Base-by-base conservation (phyloP, 2,113 vertebrate genomes). In the Sylvietta virens region DNA sequence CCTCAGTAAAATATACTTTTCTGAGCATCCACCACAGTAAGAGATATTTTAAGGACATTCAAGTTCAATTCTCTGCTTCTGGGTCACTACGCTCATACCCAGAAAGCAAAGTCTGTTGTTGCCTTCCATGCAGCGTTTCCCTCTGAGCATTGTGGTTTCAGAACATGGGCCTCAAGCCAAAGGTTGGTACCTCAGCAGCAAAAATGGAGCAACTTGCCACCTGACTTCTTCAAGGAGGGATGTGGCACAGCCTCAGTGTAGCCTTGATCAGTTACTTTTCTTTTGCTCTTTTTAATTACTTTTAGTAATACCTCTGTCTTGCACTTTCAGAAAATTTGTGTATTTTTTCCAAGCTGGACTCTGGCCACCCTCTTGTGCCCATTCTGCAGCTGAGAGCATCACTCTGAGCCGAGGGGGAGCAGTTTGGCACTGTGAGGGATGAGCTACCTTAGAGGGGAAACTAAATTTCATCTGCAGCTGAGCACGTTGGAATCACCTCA, bases 11-110 rank as follows among this genome's bases (percentile, higher is more conserved):
- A 69, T 1, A 21, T 12, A 51, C 28, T 92, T 87, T 80, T 44
- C 45, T 53, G 47, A 84, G 21, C 70, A 70, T 64, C 33, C 42
- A 61, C 44, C 50, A 16, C 12, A 56, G 62, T 30, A 71, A 70
- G 76, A 95, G 76, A 83, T 77, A 88, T 92, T 97, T 95, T 95
- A 66, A 96, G 91, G 91, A 88, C 90, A 85, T 87, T 92, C 35
- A 88, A 81, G 69, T 93, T 90, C 66, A 62, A 4, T 81, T 22
- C 47, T 92, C 87, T 86, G 60, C 70, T 95, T 97, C 79, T 97
- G 92, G 91, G 82, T 95, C 96, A 95, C 61, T n/a, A 35, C 8
- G 1, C 28, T 81, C n/a, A 44, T 40, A 66, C 22, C 48, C 80
- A 85, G 69, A 78, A 95, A 93, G 58, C 78, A 84, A 92, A 86